Evolutionary conservation across 2,888 invertebrate genomes (phyloP).

Genomic region (Calameuta idolon): DNA sequence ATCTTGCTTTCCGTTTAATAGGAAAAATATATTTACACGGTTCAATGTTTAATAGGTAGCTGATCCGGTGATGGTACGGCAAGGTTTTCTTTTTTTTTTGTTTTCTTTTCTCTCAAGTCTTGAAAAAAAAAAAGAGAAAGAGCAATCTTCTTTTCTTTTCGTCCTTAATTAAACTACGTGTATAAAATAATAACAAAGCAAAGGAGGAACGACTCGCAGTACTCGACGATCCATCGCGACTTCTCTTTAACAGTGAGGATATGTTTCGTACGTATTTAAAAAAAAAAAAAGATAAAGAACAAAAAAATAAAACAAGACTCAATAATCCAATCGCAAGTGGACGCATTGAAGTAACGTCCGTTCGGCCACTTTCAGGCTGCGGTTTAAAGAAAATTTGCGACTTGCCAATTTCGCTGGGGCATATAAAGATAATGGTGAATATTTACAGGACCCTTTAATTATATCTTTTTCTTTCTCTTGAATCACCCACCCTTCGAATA

Average conservation of each 20-base stretch:
- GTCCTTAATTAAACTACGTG: background rate
- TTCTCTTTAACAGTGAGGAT: background rate
- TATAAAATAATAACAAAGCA: background rate
- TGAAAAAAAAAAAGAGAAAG: slow-evolving; percentile 4
- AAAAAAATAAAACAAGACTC: background rate
- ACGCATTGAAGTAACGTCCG: background rate
- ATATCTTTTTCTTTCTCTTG: background rate
- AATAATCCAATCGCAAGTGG: background rate
- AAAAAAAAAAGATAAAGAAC: background rate
- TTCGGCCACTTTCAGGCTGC: background rate
- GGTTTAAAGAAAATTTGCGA: too few relatives aligned
- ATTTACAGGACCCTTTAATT: background rate
- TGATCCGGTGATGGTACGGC: slow-evolving; percentile 16
- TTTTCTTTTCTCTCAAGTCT: background rate
- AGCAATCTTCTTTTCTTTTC: slow-evolving; percentile 16
- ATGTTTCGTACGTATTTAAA: background rate
- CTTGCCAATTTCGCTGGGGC: background rate
- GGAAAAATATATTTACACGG: slow-evolving; percentile 37
- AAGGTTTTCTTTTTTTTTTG: slow-evolving; percentile 3
- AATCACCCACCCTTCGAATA: background rate
- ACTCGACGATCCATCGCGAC: background rate
- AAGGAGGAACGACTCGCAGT: background rate
- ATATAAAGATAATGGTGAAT: background rate
- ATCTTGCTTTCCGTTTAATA: slow-evolving; percentile 15
- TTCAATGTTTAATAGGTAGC: slow-evolving; percentile 23